Conservation (phyloP, 2,113 vertebrate genomes). For the Atractosteus spatula region DNA sequence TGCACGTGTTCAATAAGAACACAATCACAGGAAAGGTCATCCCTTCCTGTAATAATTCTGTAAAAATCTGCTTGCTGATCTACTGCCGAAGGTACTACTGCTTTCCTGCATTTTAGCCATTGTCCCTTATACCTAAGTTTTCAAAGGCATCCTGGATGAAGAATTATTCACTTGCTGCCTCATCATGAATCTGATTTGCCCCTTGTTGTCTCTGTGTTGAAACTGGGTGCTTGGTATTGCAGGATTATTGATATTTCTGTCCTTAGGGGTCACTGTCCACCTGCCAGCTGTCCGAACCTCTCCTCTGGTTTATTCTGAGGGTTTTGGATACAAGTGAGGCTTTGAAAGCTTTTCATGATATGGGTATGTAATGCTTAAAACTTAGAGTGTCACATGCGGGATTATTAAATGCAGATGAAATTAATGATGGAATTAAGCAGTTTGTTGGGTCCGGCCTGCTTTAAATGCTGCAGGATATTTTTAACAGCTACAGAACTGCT, state of each 20-base stretch:
- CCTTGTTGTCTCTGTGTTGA: neutral
- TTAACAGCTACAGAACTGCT: too few relatives aligned
- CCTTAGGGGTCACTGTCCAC: slow-evolving; percentile 92
- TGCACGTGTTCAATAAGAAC: neutral
- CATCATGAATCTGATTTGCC: neutral
- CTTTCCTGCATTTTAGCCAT: neutral
- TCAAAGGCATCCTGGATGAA: neutral
- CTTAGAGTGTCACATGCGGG: neutral
- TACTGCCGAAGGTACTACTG: too few relatives aligned
- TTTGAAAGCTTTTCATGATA: slow-evolving; percentile 95
- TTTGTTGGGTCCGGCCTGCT: too few relatives aligned
- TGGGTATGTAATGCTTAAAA: slow-evolving; percentile 76
- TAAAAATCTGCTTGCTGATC: too few relatives aligned
- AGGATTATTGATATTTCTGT: slow-evolving; percentile 15
- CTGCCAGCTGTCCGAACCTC: slow-evolving; percentile 94
- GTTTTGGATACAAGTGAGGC: slow-evolving; percentile 96
- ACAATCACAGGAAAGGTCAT: too few relatives aligned
- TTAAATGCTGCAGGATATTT: too few relatives aligned
- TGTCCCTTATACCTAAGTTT: neutral
- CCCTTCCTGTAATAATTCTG: too few relatives aligned
- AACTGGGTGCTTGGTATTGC: neutral
- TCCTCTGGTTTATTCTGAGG: slow-evolving; percentile 95
- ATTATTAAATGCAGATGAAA: too few relatives aligned
- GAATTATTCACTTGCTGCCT: too few relatives aligned
- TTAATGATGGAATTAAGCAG: too few relatives aligned